Evolutionary conservation across 53 echinoderm and acorn worm genomes (phyloP), one percentile per base, ranked within the genome.

Genomic region (Echinarachnius parma): DNA sequence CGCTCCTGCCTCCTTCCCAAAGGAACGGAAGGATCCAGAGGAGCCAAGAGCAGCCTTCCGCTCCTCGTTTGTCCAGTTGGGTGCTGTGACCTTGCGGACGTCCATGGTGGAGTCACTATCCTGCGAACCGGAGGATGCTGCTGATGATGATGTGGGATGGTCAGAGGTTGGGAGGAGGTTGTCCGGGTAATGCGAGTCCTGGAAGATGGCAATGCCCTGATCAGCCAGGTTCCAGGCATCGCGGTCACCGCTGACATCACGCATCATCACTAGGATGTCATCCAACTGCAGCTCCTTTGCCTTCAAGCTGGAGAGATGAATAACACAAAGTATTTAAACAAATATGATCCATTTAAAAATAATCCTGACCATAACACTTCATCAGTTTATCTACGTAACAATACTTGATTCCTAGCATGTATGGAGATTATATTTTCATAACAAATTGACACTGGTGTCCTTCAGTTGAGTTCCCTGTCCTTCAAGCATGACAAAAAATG

Each of bases 211-310:
- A 56, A 93, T 86, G 37, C 89, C 93, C 52, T 83, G 79, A 31
- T 93, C 93, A 10, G 93, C 93, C 93, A 93, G 86, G 64, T 93
- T 93, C 93, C 93, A 93, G 31, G 89, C 93, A 66, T 93, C 93
- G 4, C 93, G 62, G 48, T 89, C 93, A 1, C 64, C 75, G 15
- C 89, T 83, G 37, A 82, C 77, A 29, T 83, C 77, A 21, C 86
- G 80, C 60, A 93, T 86, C 70, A 86, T 77, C n/a, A 65, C 64
- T 27, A 93, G 77, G 37, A 86, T 53, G 16, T 93, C 93, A 36
- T 86, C 86, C 21, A 93, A 69, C 53, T 86, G 76, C 7, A 89
- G 78, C 21, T 93, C 93, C 54, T 89, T 89, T 20, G 86, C 93
- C 59, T 69, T 86, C 61, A 77, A 23, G 29, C 93, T 93, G 66